These are phyloP conservation scores for Anisognathus igniventris DNA, from an alignment of 2,797 vertebrate species.

Conservation along the genomic window DNA sequence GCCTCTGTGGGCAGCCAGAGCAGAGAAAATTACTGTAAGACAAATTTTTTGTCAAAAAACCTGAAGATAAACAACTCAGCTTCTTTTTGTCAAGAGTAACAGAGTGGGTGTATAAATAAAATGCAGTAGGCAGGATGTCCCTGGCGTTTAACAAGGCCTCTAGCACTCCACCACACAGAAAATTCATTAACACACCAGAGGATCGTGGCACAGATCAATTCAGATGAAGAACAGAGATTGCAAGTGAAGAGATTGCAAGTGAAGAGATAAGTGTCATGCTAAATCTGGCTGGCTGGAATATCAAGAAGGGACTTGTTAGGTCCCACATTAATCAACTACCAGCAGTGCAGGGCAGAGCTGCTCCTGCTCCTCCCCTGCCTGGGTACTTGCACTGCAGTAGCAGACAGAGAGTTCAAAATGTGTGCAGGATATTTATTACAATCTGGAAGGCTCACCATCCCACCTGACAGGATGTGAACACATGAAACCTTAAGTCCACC, in stretches of 20 bases:
- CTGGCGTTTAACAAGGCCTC: constrained; percentile 10
- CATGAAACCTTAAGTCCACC: neutral
- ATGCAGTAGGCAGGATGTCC: constrained; percentile 18
- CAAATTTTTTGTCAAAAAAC: constrained; percentile 22
- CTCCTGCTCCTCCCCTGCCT: neutral
- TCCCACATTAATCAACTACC: constrained; percentile 56
- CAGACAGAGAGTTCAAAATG: neutral
- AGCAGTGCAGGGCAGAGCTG: neutral
- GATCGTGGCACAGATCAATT: constrained; percentile 49
- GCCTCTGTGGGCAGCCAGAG: constrained; percentile 33
- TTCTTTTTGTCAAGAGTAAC: constrained; percentile 41
- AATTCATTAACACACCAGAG: constrained; percentile 24
- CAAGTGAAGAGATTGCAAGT: constrained; percentile 29
- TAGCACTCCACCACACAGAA: constrained; percentile 18
- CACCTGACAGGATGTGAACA: neutral
- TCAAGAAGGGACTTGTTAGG: constrained; percentile 45
- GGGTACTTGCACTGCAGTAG: neutral
- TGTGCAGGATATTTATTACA: neutral
- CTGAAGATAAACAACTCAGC: constrained; percentile 42
- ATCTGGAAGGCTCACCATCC: neutral
- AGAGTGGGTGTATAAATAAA: constrained; percentile 51
- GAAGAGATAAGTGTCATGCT: constrained; percentile 52
- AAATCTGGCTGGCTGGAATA: constrained; percentile 38
- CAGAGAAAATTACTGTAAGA: constrained; percentile 55
- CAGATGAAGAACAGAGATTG: constrained; percentile 48